Evolutionary conservation across 2,888 invertebrate genomes (phyloP).

Genomic region (Calliphora vomitoria): DNA sequence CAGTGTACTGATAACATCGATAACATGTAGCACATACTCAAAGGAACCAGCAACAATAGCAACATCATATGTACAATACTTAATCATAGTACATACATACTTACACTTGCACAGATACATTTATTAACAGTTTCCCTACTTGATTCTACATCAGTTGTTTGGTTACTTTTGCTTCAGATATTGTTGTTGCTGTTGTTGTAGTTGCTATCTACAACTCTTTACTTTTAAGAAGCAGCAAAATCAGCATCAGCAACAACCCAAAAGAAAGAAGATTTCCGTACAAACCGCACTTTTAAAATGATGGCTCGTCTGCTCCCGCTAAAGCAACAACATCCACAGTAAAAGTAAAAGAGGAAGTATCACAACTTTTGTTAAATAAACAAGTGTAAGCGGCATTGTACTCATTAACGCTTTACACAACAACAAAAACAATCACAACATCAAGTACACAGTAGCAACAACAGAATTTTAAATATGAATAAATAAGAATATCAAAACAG

Average conservation of each 20-base stretch:
- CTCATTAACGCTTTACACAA: conserved; percentile 54
- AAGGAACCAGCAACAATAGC: conserved; percentile 40
- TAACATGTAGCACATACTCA: conserved; percentile 60
- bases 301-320: conserved; percentile 8
- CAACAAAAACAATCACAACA: neutral
- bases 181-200: conserved; percentile 21
- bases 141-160: conserved; percentile 48
- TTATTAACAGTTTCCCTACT: conserved; percentile 22
- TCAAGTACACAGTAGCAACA: conserved; percentile 2
- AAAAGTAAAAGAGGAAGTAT: conserved; percentile 61
- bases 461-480: conserved; percentile 12
- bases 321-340: conserved; percentile 43
- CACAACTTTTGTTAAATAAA: conserved; percentile 65
- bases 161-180: neutral
- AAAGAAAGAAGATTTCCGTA: conserved; percentile 33
- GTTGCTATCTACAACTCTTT: conserved; percentile 30
- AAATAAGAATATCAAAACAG: neutral
- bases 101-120: conserved; percentile 9
- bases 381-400: conserved; percentile 65
- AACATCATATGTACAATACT: conserved; percentile 17
- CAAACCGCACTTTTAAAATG: conserved; percentile 32
- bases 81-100: conserved; percentile 15
- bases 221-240: conserved; percentile 29
- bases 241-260: neutral
- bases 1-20: conserved; percentile 70